Conservation (phyloP, 2,888 invertebrate species). For the Caenorhabditis sulstoni region DNA sequence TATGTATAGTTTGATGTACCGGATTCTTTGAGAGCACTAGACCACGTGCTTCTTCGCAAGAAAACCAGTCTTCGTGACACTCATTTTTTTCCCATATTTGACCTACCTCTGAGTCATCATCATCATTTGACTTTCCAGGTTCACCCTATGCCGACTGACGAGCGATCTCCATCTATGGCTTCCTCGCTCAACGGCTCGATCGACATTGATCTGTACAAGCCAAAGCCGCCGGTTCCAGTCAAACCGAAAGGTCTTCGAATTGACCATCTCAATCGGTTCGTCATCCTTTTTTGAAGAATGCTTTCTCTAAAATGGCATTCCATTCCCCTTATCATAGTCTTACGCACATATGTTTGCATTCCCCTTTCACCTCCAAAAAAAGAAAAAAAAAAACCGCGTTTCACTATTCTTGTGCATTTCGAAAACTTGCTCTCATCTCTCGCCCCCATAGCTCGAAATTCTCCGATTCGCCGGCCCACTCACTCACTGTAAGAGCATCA, state of each 20-base stretch:
- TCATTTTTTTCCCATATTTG: neutral
- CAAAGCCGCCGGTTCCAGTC: constrained; percentile 67
- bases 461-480: too few relatives aligned
- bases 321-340: neutral
- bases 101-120: neutral
- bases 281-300: constrained; percentile 11
- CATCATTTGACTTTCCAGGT: constrained; percentile 55
- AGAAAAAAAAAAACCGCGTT: too few relatives aligned
- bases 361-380: neutral
- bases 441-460: too few relatives aligned
- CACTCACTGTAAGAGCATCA: too few relatives aligned
- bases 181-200: constrained; percentile 47
- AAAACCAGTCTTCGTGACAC: neutral
- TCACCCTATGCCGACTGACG: constrained; percentile 72
- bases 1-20: too few relatives aligned
- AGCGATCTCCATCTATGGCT: constrained; percentile 45
- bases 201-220: constrained; percentile 52
- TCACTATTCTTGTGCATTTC: too few relatives aligned
- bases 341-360: neutral
- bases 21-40: neutral
- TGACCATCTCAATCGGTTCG: constrained; percentile 68
- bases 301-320: neutral
- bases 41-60: neutral
- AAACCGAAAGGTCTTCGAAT: constrained; percentile 70
- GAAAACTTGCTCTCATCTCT: too few relatives aligned